Evolutionary conservation across 2,113 vertebrate species (phyloP).

Genomic region (Zeus faber): DNA sequence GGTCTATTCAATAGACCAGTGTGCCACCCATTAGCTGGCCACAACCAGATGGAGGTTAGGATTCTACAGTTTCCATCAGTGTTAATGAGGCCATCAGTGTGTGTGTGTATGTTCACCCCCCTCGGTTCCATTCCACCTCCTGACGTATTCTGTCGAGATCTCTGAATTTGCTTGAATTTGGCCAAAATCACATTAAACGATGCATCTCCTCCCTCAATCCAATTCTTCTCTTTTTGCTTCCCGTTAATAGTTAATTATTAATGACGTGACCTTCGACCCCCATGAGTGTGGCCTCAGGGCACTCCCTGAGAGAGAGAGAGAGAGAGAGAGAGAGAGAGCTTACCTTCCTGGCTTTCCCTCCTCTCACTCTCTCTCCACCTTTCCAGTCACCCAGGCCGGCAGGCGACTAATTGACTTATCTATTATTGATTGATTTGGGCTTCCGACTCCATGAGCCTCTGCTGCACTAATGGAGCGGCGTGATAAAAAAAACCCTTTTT

Average conservation of each 20-base stretch:
- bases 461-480: slow-evolving; percentile 27
- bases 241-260: background rate
- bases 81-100: background rate
- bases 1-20: background rate
- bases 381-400: background rate
- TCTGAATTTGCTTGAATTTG: background rate
- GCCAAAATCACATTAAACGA: too few species aligned
- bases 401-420: slow-evolving; percentile 32
- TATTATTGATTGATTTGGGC: slow-evolving; percentile 40
- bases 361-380: background rate
- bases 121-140: too few species aligned
- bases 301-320: too few species aligned
- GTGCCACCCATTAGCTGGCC: background rate
- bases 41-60: background rate
- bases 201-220: too few species aligned
- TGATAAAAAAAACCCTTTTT: too few species aligned
- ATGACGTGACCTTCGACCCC: background rate
- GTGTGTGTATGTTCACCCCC: slow-evolving; percentile 3
- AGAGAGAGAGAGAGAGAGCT: too few species aligned
- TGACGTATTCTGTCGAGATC: background rate
- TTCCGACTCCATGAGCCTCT: slow-evolving; percentile 31
- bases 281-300: too few species aligned
- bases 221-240: too few species aligned
- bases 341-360: background rate
- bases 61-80: background rate